A percentile compares a stretch with the other conserved stretches of the same genome.
These are phyloP conservation scores for Lethrus apterus DNA, from an alignment of 1,140 invertebrate species.

Conservation along the genomic window DNA sequence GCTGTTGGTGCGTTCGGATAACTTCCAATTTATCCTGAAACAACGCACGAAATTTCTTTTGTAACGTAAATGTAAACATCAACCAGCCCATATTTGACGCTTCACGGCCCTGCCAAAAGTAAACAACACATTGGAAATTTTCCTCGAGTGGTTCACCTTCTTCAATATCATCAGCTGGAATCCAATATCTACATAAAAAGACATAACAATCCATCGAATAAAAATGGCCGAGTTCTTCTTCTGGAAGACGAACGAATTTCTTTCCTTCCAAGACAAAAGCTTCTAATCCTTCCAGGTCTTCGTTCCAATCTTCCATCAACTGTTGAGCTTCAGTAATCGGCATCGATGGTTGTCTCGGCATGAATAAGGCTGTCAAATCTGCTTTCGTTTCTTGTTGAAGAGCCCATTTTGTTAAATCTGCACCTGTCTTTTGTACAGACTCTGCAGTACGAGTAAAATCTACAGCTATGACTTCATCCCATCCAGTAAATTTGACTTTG, in stretches of 20 bases:
- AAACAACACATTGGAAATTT: conserved; percentile 93
- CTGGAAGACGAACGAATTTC: conserved; percentile 92
- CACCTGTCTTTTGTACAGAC: conserved; percentile 92
- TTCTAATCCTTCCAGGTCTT: conserved; percentile 95
- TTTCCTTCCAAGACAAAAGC: conserved; percentile 95
- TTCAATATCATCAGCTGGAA: conserved; percentile 58
- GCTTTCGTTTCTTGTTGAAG: conserved; percentile 83
- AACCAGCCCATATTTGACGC: conserved; percentile 99
- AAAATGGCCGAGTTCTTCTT: conserved; percentile 91
- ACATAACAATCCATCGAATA: conserved; percentile 96
- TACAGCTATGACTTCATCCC: conserved; percentile 99
- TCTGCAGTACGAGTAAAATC: conserved; percentile 98
- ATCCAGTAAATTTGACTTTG: conserved; percentile 94
- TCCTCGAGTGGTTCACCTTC: conserved; percentile 67
- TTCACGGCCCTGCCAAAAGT: conserved; percentile 98
- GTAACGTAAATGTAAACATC: conserved; percentile 95
- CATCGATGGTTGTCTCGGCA: conserved; percentile 87
- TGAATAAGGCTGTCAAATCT: conserved; percentile 92
- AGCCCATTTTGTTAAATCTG: conserved; percentile 91
- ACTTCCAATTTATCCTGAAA: conserved; percentile 96
- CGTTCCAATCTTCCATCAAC: conserved; percentile 91
- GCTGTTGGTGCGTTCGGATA: conserved; percentile 94
- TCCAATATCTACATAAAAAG: conserved; percentile 93
- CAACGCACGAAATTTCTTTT: conserved; percentile 95
- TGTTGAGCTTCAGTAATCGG: conserved; percentile 77